phyloP scores from a whole-genome alignment of 2,797 vertebrate genomes.

The Decapterus maruadsi region DNA sequence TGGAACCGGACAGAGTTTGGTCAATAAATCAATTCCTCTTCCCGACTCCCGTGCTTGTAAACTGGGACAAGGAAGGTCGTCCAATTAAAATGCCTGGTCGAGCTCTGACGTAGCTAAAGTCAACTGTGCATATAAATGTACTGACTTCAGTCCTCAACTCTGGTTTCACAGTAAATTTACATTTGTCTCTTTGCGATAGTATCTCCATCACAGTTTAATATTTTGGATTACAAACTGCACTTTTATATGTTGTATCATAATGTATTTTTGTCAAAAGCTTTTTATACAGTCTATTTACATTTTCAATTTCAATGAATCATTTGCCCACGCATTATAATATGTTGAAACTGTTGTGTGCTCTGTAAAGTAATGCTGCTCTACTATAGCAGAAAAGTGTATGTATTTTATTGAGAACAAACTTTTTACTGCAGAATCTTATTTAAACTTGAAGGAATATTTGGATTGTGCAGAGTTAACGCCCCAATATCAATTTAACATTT shows the following conservation, averaged over 20 bases:
- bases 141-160: neutral
- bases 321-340: neutral
- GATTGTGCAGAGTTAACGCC: neutral
- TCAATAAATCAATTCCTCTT: too few relatives aligned
- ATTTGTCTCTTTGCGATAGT: neutral
- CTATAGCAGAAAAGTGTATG: neutral
- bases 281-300: neutral
- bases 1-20: too few relatives aligned
- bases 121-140: too few relatives aligned
- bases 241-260: neutral
- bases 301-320: neutral
- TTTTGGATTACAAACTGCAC: neutral
- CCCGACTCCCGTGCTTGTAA: too few relatives aligned
- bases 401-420: neutral
- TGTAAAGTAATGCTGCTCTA: neutral
- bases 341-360: neutral
- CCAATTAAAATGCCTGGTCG: too few relatives aligned
- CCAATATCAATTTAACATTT: neutral
- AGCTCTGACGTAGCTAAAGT: too few relatives aligned
- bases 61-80: too few relatives aligned
- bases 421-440: neutral
- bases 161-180: neutral
- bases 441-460: neutral
- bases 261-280: neutral
- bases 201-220: neutral